A percentile compares a stretch with the other conserved stretches of the same genome.
phyloP scores from a whole-genome alignment of 2,113 vertebrate species.

The Anthoscopus minutus region DNA sequence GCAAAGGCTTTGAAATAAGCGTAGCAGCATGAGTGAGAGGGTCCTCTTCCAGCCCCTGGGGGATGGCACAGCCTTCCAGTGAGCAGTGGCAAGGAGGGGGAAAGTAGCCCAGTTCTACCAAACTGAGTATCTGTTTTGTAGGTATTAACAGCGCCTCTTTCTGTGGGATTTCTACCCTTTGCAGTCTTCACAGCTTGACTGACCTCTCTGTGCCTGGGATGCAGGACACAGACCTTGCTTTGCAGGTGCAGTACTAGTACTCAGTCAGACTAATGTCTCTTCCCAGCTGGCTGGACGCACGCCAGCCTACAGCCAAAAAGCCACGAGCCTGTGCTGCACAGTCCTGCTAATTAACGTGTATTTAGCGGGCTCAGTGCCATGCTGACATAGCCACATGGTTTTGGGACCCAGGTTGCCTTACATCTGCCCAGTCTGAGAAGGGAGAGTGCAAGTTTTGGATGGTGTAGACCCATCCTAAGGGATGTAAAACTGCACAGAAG shows the following conservation, averaged over 20 bases:
- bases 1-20: not conserved
- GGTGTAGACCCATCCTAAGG: fast-evolving
- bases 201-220: not conserved
- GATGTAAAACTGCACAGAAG: not conserved
- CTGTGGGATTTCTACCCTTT: not conserved
- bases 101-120: not conserved
- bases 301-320: not conserved
- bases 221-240: not conserved
- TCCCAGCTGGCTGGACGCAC: fast-evolving
- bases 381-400: not conserved
- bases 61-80: not conserved
- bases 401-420: not conserved
- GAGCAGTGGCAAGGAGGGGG: not conserved
- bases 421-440: not conserved
- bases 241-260: not conserved
- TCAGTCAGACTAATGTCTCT: not conserved
- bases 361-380: not conserved
- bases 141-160: not conserved
- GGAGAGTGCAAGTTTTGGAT: fast-evolving
- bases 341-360: not conserved
- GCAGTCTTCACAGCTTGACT: not conserved
- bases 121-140: not conserved
- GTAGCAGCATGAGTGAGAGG: not conserved
- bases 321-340: not conserved
- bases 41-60: not conserved